Evolutionary conservation across 2,113 vertebrate genomes (phyloP), one percentile per base, ranked within the genome.

Genomic region (Dipodomys merriami): DNA sequence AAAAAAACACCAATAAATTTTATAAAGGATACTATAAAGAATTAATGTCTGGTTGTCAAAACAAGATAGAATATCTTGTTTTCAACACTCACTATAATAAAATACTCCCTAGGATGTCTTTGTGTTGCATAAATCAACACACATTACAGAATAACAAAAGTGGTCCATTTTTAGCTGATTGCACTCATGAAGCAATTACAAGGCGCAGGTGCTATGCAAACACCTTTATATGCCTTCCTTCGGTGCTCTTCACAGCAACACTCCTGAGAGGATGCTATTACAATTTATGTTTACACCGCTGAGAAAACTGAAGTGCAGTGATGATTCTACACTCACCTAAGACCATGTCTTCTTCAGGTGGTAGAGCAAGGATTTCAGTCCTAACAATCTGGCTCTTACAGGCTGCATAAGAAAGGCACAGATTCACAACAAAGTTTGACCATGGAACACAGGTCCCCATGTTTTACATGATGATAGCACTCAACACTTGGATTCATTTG

Each of bases 41-140:
- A 46, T 65, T 83, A 81, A 89, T 57, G 30, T 76, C 35, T 89
- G 35, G 2, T 69, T 86, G 22, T 80, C 81, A 82, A 92, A 77
- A 29, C 64, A 80, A 80, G 30, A 78, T 88, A 83, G 80, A 93
- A 16, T 53, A 22, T 18, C 30, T 81, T 93, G 57, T 33, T 93
- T 77, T 90, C 81, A 90, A 39, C 12, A 73, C 1, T 82, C 72
- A 27, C 20, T 86, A n/a, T 49, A 57, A 77, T 73, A 71, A 86
- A 49, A 74, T 74, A 11, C 13, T 83, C 39, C 78, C n/a, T 1
- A 44, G 57, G 46, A 77, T 18, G 10, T 30, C 86, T 74, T 65
- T 76, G 35, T 69, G 4, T 82, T 73, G 19, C 19, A 62, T 49
- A 90, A 71, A 82, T 84, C 39, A 85, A 44, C 22, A 79, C 9